phyloP scores from a whole-genome alignment of 2,113 vertebrate species.

The Tringa solitaria region DNA sequence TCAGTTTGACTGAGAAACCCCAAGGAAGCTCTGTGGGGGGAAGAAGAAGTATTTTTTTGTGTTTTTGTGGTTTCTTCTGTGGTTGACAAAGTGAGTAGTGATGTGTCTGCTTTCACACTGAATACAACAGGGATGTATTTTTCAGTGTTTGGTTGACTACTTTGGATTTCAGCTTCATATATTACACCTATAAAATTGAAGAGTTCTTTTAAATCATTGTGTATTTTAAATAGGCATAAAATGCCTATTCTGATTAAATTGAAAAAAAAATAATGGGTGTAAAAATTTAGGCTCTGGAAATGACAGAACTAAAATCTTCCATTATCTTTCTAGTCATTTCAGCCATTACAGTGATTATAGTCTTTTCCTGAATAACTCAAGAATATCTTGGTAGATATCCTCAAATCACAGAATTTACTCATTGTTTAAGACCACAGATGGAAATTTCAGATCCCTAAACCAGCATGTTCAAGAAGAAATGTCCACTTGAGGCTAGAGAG shows the following conservation, averaged over 20 bases:
- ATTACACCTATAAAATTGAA: neutral
- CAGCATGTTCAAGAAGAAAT: neutral
- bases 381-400: neutral
- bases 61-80: constrained; percentile 10
- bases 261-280: constrained; percentile 6
- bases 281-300: neutral
- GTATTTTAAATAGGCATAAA: neutral
- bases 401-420: neutral
- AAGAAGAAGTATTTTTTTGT: constrained; percentile 10
- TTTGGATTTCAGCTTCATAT: neutral
- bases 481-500: neutral
- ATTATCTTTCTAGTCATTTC: neutral
- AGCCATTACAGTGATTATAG: neutral
- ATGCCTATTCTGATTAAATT: neutral
- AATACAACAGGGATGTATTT: neutral
- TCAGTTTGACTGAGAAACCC: constrained; percentile 36
- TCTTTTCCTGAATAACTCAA: neutral
- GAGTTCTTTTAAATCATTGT: neutral
- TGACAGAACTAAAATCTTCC: neutral
- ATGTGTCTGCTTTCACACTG: constrained; percentile 43
- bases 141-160: neutral
- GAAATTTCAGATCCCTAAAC: neutral
- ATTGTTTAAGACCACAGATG: neutral
- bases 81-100: constrained; percentile 7
- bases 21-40: neutral